Evolutionary conservation across 2,113 vertebrate genomes (phyloP).

Genomic region (Archocentrus centrarchus): DNA sequence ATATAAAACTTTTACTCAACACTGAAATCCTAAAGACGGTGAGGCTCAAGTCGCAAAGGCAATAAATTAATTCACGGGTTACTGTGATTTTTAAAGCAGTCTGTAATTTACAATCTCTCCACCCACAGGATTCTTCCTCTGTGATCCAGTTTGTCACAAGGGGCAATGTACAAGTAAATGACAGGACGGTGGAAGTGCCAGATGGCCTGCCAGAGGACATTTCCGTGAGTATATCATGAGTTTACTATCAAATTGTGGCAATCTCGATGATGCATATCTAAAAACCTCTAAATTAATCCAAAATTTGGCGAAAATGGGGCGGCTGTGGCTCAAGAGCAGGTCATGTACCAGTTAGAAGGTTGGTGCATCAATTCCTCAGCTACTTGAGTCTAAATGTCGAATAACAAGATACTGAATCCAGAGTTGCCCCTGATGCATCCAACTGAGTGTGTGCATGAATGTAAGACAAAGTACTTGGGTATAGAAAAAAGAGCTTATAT

Average conservation of each 20-base stretch:
- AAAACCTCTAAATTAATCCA: background rate
- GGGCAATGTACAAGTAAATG: conserved; percentile 84
- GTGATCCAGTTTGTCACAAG: conserved; percentile 95
- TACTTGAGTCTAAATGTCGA: background rate
- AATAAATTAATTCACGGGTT: background rate
- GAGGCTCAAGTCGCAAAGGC: background rate
- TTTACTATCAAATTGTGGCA: background rate
- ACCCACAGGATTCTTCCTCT: conserved; percentile 91
- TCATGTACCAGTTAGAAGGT: background rate
- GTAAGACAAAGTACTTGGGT: background rate
- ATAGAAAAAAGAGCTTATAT: background rate
- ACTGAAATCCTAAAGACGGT: conserved; percentile 97
- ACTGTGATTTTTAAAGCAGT: background rate
- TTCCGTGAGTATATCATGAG: conserved; percentile 83
- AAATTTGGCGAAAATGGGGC: background rate
- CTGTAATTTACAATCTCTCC: background rate
- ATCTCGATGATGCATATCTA: background rate
- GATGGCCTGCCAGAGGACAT: conserved; percentile 89
- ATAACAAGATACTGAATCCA: background rate
- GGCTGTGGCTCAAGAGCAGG: background rate
- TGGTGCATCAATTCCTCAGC: too few relatives aligned
- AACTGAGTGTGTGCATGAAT: too few relatives aligned
- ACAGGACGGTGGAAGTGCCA: conserved; percentile 86
- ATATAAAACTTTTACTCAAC: conserved; percentile 91
- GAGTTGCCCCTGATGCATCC: background rate